These are phyloP conservation scores for Chironex yamaguchii DNA, from an alignment of 30 jellyfish, hydroid and myxozoan genomes.

Conservation along the genomic window DNA sequence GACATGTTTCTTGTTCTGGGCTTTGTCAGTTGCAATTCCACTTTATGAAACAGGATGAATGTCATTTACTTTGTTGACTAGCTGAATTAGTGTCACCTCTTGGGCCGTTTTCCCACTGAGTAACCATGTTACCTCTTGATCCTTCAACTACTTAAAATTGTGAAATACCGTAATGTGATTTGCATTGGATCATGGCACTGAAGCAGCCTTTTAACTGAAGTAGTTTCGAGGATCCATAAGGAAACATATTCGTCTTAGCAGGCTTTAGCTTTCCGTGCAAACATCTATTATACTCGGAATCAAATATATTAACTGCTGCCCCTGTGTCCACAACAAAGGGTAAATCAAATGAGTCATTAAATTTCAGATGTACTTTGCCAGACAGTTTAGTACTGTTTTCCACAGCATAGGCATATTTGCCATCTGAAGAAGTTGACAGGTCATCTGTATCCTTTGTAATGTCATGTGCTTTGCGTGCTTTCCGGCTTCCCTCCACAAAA, in stretches of 20 bases:
- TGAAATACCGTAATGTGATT: constrained; percentile 35
- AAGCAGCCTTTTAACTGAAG: constrained; percentile 28
- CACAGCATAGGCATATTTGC: constrained; percentile 49
- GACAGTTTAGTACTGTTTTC: constrained; percentile 4
- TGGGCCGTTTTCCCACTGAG: constrained; percentile 72
- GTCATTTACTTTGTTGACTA: constrained; percentile 29
- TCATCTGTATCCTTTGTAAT: constrained; percentile 20
- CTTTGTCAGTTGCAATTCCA: no score
- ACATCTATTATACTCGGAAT: constrained; percentile 6
- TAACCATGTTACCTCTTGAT: constrained; percentile 57
- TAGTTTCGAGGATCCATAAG: constrained; percentile 63
- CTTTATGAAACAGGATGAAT: no score
- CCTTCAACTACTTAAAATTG: constrained; percentile 59
- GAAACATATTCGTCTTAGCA: constrained; percentile 35
- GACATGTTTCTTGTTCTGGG: constrained; percentile 3
- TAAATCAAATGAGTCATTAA: constrained; percentile 36
- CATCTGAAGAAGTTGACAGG: constrained; percentile 29
- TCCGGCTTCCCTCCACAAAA: constrained; percentile 25
- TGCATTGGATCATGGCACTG: constrained; percentile 39
- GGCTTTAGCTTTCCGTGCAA: constrained; percentile 30
- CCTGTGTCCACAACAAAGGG: constrained; percentile 31
- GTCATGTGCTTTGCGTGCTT: constrained; percentile 27
- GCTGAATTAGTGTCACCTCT: constrained; percentile 30
- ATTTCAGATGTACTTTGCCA: constrained; percentile 21
- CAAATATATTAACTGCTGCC: constrained; percentile 43